Evolutionary conservation across 2,113 vertebrate genomes (phyloP).

Genomic region (Mystacornis crossleyi): DNA sequence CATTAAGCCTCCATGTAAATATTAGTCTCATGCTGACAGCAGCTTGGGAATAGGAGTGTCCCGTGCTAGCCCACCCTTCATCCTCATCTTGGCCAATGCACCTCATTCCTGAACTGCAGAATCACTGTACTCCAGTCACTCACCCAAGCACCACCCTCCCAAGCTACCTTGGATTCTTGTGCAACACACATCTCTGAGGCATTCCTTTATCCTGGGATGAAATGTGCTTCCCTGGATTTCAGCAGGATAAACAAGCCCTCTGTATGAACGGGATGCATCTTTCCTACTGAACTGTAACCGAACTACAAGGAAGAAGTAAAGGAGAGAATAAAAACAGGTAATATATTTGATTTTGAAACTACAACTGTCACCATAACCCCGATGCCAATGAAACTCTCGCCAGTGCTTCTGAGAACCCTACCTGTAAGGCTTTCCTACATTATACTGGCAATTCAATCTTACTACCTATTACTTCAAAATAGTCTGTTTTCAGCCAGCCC

Average conservation of each 20-base stretch:
- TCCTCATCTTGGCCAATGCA: slow-evolving; percentile 28
- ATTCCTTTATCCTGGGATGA: not conserved
- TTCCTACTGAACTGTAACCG: not conserved
- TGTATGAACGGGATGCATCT: not conserved
- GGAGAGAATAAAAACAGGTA: not conserved
- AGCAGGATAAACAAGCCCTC: not conserved
- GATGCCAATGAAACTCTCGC: not conserved
- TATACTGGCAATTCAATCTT: not conserved
- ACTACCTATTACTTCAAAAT: not conserved
- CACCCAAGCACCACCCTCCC: slow-evolving; percentile 13
- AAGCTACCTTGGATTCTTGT: slow-evolving; percentile 8
- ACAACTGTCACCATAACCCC: not conserved
- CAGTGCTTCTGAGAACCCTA: not conserved
- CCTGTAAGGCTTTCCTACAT: not conserved
- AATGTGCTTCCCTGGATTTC: not conserved
- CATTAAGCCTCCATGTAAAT: slow-evolving; percentile 20
- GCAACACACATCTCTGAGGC: not conserved
- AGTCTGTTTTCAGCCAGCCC: not conserved
- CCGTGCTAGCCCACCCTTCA: slow-evolving; percentile 27
- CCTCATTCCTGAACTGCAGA: slow-evolving; percentile 47
- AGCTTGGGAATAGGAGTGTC: slow-evolving; percentile 58
- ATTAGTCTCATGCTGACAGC: slow-evolving; percentile 24
- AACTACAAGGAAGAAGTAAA: rapidly evolving
- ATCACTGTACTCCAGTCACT: slow-evolving; percentile 19
- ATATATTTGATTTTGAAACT: not conserved